Conservation (phyloP, 2,797 vertebrate species). For the Aulostomus chinensis region DNA sequence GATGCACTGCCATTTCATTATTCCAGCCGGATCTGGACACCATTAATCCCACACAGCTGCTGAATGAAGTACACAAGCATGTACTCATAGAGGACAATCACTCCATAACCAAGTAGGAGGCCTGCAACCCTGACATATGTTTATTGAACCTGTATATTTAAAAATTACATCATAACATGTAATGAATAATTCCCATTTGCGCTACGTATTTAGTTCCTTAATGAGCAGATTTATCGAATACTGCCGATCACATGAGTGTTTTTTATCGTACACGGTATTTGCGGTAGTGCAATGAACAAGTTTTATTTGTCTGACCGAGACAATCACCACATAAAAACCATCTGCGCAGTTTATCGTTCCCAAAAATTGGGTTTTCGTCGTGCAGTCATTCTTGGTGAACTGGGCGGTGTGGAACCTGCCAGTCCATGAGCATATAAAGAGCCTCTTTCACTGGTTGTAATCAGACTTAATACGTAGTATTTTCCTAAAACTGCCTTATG, state of each 20-base stretch:
- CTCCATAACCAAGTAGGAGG: neutral
- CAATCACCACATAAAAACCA: slow-evolving; percentile 22
- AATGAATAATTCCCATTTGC: no score
- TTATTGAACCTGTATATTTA: neutral
- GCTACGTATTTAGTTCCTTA: neutral
- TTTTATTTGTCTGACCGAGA: slow-evolving; percentile 2
- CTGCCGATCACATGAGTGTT: neutral
- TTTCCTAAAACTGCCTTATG: no score
- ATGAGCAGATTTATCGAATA: slow-evolving; percentile 1
- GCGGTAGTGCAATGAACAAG: neutral
- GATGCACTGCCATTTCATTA: slow-evolving; percentile 68
- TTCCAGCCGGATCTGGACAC: slow-evolving; percentile 45
- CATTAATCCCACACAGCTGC: slow-evolving; percentile 55
- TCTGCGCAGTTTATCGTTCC: no score
- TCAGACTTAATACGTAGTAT: no score
- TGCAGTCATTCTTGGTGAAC: no score
- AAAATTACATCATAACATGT: slow-evolving; percentile 2
- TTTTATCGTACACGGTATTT: slow-evolving; percentile 1
- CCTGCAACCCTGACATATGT: slow-evolving; percentile 7
- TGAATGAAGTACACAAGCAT: slow-evolving; percentile 12
- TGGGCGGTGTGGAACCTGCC: no score
- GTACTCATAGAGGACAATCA: slow-evolving; percentile 12
- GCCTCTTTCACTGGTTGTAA: no score
- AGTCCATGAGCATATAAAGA: no score
- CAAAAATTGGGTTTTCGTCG: no score